These are phyloP conservation scores for Eutolmus rufibarbis DNA, from an alignment of 2,888 invertebrate genomes.

Conservation along the genomic window DNA sequence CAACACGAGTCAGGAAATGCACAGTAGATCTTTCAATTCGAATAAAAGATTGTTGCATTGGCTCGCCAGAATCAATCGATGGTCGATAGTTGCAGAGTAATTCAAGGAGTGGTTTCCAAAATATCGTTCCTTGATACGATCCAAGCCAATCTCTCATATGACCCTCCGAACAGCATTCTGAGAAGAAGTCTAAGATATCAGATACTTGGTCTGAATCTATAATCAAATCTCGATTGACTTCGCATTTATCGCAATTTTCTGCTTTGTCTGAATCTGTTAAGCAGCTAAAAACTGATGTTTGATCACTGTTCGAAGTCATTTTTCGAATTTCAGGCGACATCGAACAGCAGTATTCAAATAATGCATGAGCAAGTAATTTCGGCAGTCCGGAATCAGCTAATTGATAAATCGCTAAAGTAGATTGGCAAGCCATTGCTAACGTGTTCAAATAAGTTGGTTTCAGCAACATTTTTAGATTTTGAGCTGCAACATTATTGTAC, in stretches of 20 bases:
- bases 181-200: conserved; percentile 80
- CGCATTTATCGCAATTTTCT: conserved; percentile 51
- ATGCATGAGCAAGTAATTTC: conserved; percentile 69
- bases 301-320: conserved; percentile 47
- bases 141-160: conserved; percentile 90
- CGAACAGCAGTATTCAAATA: conserved; percentile 64
- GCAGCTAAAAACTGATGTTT: conserved; percentile 49
- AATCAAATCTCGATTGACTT: conserved; percentile 61
- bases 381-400: conserved; percentile 80
- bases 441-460: conserved; percentile 76
- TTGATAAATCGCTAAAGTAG: conserved; percentile 77
- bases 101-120: conserved; percentile 84
- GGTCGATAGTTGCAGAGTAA: conserved; percentile 74
- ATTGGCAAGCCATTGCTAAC: conserved; percentile 81
- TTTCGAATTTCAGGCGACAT: conserved; percentile 53
- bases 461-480: conserved; percentile 66
- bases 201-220: conserved; percentile 69
- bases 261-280: conserved; percentile 65
- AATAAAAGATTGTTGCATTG: conserved; percentile 64
- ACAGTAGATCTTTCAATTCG: conserved; percentile 80
- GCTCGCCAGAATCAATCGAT: conserved; percentile 54
- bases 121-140: conserved; percentile 77
- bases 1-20: conserved; percentile 81
- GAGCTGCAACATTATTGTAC: conserved; percentile 68
- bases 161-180: conserved; percentile 80